A percentile compares a stretch with the other conserved stretches of the same genome.
phyloP scores from a whole-genome alignment of 1,140 invertebrate species.

The Acromyrmex charruanus region DNA sequence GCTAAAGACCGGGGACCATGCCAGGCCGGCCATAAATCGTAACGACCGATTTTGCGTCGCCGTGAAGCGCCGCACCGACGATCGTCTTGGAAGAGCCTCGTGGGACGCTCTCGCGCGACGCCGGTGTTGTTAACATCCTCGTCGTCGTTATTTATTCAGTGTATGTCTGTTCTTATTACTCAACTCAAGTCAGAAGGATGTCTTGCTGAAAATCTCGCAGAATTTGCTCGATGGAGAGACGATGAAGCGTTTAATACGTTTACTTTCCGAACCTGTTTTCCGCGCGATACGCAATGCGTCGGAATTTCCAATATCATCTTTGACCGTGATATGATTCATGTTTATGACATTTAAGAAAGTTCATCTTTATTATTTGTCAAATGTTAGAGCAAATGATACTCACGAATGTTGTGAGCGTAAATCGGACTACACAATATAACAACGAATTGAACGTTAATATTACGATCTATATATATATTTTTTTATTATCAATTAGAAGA shows the following conservation, averaged over 20 bases:
- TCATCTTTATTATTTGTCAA: too few relatives aligned
- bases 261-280: constrained; percentile 1
- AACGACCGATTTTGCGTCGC: constrained; percentile 81
- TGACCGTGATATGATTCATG: too few relatives aligned
- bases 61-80: constrained; percentile 73
- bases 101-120: constrained; percentile 26
- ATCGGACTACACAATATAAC: too few relatives aligned
- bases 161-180: neutral
- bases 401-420: too few relatives aligned
- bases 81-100: constrained; percentile 79
- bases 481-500: constrained; percentile 3
- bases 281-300: neutral
- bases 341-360: too few relatives aligned
- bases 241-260: neutral
- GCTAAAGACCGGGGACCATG: constrained; percentile 85
- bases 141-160: constrained; percentile 45
- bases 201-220: neutral
- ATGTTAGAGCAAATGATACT: too few relatives aligned
- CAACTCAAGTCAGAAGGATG: neutral
- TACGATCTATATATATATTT: neutral
- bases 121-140: constrained; percentile 38
- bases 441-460: neutral
- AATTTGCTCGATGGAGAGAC: neutral
- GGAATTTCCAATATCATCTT: neutral
- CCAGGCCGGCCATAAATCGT: constrained; percentile 84